phyloP scores from a whole-genome alignment of 1,140 invertebrate genomes.

The Ceratina calcarata region DNA sequence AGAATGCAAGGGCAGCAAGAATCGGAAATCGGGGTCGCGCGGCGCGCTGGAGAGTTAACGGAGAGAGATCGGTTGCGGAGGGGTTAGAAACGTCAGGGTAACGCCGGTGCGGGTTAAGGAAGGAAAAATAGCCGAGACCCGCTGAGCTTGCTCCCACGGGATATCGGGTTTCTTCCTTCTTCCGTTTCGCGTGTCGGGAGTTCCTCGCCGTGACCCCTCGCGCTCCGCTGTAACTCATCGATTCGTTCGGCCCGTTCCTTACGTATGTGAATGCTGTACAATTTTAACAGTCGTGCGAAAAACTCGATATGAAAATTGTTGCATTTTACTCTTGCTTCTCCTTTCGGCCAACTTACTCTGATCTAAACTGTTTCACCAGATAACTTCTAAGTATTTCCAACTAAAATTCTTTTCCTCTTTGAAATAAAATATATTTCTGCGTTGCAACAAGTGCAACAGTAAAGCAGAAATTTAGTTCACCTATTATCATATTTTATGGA shows the following conservation, averaged over 20 bases:
- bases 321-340: not conserved
- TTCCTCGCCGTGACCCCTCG: constrained; percentile 29
- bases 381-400: too few species aligned
- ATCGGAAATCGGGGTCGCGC: constrained; percentile 15
- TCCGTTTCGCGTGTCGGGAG: constrained; percentile 29
- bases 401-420: too few species aligned
- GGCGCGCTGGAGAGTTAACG: constrained; percentile 8
- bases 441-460: too few species aligned
- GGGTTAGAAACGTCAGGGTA: constrained; percentile 27
- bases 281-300: constrained; percentile 20
- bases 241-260: constrained; percentile 48
- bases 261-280: constrained; percentile 32
- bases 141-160: constrained; percentile 64
- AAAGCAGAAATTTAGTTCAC: too few species aligned
- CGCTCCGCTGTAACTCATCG: constrained; percentile 44
- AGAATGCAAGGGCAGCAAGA: constrained; percentile 52
- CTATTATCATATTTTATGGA: too few species aligned
- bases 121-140: constrained; percentile 62
- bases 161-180: constrained; percentile 47
- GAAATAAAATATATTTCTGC: too few species aligned
- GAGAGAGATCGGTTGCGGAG: not conserved
- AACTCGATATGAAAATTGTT: constrained; percentile 29
- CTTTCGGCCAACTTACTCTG: not conserved
- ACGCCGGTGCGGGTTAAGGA: constrained; percentile 39
- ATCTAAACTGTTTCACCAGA: too few species aligned